Base-by-base conservation (phyloP, 2,797 vertebrate species). In the Oryzias sinensis region DNA sequence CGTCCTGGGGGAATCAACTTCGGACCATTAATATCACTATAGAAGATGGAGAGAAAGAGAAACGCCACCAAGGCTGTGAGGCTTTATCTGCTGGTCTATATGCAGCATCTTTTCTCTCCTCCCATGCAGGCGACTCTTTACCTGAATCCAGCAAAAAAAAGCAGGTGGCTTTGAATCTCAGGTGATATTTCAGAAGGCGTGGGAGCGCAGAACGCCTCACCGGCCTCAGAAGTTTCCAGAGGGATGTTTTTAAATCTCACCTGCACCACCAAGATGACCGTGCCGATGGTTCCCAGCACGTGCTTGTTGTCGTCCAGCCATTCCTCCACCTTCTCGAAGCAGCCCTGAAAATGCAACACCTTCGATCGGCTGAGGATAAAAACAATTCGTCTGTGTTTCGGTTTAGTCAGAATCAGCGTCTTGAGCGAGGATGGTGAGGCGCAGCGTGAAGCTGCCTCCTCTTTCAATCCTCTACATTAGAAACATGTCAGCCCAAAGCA, bases 221-320 rank as follows among this genome's bases (percentile, higher is more conserved):
- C 3, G 46, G 40, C 52, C 58, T 76, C 49, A 64, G 45, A 46
- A 51, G 62, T 63, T 62, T 29, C 27, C 27, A 50, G 59, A 65
- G 14, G 66, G 43, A 16, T 3, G 63, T 74, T 64, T 41, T 27
- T 71, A 70, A 68, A 18, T 57, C 84, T 80, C 90, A 99, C 97
- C 97, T 99, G 96, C 81, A 97, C 93, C 46, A 98, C 94, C 74
- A 99, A 90, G 80, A 98, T 81, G 76, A 95, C 96, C 95, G 98
- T 96, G 69, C 93, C 97, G 50, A 94, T 90, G 0, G 94, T 96
- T 73, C 96, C 95, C 1, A 98, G 93, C 71, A 98, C 89, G 14
- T 96, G 94, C 76, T 97, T 98, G 69, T 97, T 97, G 58, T 97
- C 94, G 59, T 96, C 94, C 54, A 99, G 92, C 95, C 96, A 98